Base-by-base conservation (phyloP, 2,113 vertebrate genomes). In the Thinocorus orbignyianus region DNA sequence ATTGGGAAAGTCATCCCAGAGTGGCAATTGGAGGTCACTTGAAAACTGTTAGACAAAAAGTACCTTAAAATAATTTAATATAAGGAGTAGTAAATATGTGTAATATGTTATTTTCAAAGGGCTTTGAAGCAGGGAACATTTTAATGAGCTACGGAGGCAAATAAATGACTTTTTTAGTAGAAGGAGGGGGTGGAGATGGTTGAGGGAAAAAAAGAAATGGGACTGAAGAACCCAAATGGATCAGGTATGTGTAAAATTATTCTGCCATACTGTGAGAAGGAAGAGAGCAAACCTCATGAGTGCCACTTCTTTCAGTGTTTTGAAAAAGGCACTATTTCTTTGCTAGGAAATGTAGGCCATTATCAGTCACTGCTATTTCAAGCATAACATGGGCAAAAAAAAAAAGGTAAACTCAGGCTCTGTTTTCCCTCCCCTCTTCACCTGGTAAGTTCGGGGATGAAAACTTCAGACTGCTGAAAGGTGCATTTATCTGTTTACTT, bases 261-360 rank as follows among this genome's bases (percentile, higher is more conserved):
- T 82, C 55, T 95, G 83, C 78, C 85, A 39, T 89, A 44, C 72
- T 88, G 64, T 89, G 90, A 93, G 78, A 90, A 95, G 79, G 86
- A 94, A 88, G 84, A 96, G 90, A 95, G 71, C 49, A 96, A 97
- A 93, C 77, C 88, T 96, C 91, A 51, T 64, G 96, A 97, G 95
- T 88, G 69, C 91, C 82, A 90, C 46, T 96, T 95, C 92, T 83
- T 88, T 93, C 87, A 78, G 81, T 76, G 39, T 62, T 83, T 72
- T 82, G 86, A 86, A 93, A 94, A 91, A 96, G 48, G 35, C 85
- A 93, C 52, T 58, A 28, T 93, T 97, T 95, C 95, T 96, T 86
- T 96, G 61, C 88, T 96, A 71, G 88, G 92, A 97, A 97, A 88
- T 91, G 62, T 64, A 77, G 90, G n/a, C 92, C 82, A 76, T 97